Evolutionary conservation across 2,888 invertebrate species (phyloP).

Genomic region (Drosophila quinaria): DNA sequence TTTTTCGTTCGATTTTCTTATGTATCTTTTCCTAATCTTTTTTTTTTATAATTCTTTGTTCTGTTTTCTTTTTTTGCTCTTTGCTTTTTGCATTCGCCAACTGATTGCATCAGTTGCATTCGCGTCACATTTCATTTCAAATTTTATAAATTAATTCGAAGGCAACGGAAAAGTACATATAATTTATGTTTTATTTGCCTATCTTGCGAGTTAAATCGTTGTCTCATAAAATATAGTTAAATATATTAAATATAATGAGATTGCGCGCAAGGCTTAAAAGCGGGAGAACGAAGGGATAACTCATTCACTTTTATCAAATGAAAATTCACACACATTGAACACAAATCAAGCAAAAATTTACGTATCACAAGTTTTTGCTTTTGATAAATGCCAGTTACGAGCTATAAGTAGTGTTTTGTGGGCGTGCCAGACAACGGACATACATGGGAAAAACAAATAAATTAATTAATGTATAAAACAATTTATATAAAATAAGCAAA

Average conservation of each 20-base stretch:
- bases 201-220: conserved; percentile 6
- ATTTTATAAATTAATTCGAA: conserved; percentile 7
- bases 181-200: conserved; percentile 17
- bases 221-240: conserved; percentile 30
- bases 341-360: conserved; percentile 49
- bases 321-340: conserved; percentile 37
- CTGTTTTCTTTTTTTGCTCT: conserved; percentile 7
- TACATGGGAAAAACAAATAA: conserved; percentile 39
- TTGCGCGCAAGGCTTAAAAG: conserved; percentile 48
- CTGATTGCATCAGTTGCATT: conserved; percentile 62
- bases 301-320: conserved; percentile 35
- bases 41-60: conserved; percentile 7
- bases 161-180: conserved; percentile 8
- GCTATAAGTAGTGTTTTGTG: conserved; percentile 25
- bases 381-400: conserved; percentile 54
- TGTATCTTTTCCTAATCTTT: conserved; percentile 2
- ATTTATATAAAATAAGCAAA: conserved; percentile 10
- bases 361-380: conserved; percentile 70
- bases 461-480: conserved; percentile 30
- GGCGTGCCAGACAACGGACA: conserved; percentile 50
- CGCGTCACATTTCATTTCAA: conserved; percentile 13
- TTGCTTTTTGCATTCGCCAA: conserved; percentile 15
- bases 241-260: conserved; percentile 69
- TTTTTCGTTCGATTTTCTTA: conserved; percentile 17
- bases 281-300: conserved; percentile 4